Evolutionary conservation across 2,797 vertebrate species (phyloP).

Genomic region (Megaceryle alcyon): DNA sequence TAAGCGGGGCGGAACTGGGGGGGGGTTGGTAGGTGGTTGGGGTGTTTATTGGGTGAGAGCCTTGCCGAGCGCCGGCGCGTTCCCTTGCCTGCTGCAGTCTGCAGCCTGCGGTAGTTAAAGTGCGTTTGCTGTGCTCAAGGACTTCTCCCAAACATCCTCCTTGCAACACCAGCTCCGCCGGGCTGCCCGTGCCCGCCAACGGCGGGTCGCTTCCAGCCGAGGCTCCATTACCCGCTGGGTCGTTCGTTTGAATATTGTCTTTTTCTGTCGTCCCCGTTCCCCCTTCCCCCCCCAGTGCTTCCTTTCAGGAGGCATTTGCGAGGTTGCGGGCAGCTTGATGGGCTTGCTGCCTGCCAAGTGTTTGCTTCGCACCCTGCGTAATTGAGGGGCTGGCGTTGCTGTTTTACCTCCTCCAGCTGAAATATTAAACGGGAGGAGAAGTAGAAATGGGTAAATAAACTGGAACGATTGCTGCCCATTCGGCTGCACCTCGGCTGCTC

Average conservation of each 20-base stretch:
- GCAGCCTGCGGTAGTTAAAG: constrained; percentile 42
- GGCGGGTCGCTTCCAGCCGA: constrained; percentile 48
- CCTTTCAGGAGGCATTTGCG: constrained; percentile 35
- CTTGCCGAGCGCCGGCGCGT: not conserved
- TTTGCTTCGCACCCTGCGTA: constrained; percentile 54
- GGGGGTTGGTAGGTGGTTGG: not conserved
- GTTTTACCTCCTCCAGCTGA: constrained; percentile 51
- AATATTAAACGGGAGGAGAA: constrained; percentile 69
- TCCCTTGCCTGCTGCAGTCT: not conserved
- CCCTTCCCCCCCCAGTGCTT: too few relatives aligned
- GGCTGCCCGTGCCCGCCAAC: not conserved
- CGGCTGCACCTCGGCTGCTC: not conserved
- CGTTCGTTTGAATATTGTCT: constrained; percentile 48
- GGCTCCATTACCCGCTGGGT: constrained; percentile 55
- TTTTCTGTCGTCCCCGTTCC: not conserved
- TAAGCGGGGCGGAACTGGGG: too few relatives aligned
- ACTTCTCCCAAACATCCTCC: constrained; percentile 51
- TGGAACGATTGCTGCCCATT: not conserved
- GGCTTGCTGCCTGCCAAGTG: constrained; percentile 46
- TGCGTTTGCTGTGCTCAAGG: constrained; percentile 43
- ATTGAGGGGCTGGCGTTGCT: constrained; percentile 55
- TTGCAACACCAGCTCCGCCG: not conserved
- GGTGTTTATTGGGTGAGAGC: not conserved
- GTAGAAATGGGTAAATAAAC: constrained; percentile 28
- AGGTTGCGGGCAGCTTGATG: constrained; percentile 45